Evolutionary conservation across 2,113 vertebrate species (phyloP), one percentile per base, ranked within the genome.

Genomic region (Zeus faber): DNA sequence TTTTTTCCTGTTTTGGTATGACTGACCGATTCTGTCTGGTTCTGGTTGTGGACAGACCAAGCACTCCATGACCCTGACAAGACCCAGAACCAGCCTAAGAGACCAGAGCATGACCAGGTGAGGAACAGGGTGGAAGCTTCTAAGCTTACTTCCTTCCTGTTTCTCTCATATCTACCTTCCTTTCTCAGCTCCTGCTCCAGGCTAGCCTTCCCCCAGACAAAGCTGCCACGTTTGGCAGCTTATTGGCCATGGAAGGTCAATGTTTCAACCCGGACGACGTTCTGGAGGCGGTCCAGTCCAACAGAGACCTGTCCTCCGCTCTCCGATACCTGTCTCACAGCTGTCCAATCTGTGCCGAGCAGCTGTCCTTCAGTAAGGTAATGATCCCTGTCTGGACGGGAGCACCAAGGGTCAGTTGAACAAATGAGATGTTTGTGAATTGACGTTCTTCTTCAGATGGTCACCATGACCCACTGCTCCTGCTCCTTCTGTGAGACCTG

Each of bases 391-490:
- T 11, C 17, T n/a, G 1, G 3, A 7, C 11, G 37, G 31, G 10
- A 21, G 17, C 18, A 51, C 29, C 13, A n/a, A n/a, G n/a, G n/a
- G n/a, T n/a, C n/a, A n/a, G n/a, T n/a, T n/a, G n/a, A n/a, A n/a
- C n/a, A n/a, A n/a, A n/a, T n/a, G n/a, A n/a, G n/a, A n/a, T 37
- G 27, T 29, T 4, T 29, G 27, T 29, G 27, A 5, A 9, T 9
- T 29, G 27, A 6, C 54, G 6, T 54, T 51, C 22, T 17, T 8
- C 56, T 29, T 8, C 44, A 91, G 90, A 88, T 91, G 61, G 66
- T 91, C 65, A 82, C 74, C 27, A 91, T 91, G 90, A 90, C 87
- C 1, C 88, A 91, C 76, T 91, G 90, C 66, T 79, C 65, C 29
- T 91, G 90, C 27, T 80, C 84, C 7, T 74, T 91, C 72, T 91